A percentile compares a stretch with the other conserved stretches of the same genome.
Conservation (phyloP, 2,113 vertebrate genomes). For the Rhinopomastus cyanomelas region DNA sequence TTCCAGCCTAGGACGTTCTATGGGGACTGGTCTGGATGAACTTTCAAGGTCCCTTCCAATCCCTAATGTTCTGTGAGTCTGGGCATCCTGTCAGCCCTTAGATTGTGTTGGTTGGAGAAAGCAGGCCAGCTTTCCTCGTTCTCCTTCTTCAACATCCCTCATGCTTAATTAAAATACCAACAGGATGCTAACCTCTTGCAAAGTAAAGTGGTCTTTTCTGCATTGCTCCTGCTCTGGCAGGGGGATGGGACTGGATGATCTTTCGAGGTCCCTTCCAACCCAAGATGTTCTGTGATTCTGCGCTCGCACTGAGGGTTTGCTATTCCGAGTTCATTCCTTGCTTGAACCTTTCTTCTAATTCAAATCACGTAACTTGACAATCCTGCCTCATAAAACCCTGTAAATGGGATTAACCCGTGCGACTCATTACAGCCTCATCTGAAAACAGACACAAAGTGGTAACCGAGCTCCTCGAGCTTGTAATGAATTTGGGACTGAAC, state of each 20-base stretch:
- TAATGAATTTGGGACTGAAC: constrained; percentile 42
- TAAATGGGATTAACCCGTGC: constrained; percentile 32
- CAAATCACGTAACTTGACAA: constrained; percentile 4
- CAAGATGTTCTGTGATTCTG: too few relatives aligned
- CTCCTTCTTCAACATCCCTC: not conserved
- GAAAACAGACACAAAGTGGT: not conserved
- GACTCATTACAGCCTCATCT: not conserved
- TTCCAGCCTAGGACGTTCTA: too few relatives aligned
- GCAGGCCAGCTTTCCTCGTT: not conserved
- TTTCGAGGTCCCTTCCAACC: too few relatives aligned
- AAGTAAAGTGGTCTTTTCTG: not conserved
- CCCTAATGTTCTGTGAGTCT: too few relatives aligned
- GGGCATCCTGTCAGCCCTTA: not conserved
- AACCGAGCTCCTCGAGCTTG: not conserved
- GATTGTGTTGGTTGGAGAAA: not conserved
- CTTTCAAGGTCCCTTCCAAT: too few relatives aligned
- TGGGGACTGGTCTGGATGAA: too few relatives aligned
- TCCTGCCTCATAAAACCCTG: not conserved
- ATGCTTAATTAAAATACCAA: constrained; percentile 9
- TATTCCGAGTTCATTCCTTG: not conserved
- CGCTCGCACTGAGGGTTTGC: too few relatives aligned
- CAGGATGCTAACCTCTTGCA: not conserved
- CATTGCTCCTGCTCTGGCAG: too few relatives aligned
- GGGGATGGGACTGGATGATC: too few relatives aligned
- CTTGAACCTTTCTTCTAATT: constrained; percentile 8